A percentile compares a stretch with the other conserved stretches of the same genome.
These are phyloP conservation scores for Tragulus kanchil DNA, from an alignment of 2,113 vertebrate species.

Conservation along the genomic window DNA sequence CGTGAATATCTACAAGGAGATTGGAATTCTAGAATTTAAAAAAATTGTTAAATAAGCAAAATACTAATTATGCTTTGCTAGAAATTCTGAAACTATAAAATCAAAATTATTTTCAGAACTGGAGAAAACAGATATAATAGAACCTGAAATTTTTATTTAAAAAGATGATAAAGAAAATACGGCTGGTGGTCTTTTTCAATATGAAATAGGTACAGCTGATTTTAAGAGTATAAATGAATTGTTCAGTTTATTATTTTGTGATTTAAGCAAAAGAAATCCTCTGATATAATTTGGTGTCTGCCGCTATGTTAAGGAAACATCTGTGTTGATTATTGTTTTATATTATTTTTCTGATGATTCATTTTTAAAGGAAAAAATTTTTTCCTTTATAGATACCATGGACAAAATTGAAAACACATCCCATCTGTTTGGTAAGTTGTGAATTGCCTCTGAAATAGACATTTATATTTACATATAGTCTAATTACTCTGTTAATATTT, in stretches of 20 bases:
- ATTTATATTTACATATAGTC: neutral
- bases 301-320: neutral
- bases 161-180: slow-evolving; percentile 28
- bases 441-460: slow-evolving; percentile 49
- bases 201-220: neutral
- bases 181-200: neutral
- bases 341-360: slow-evolving; percentile 55
- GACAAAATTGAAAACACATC: slow-evolving; percentile 99
- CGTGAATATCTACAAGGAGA: slow-evolving; percentile 5
- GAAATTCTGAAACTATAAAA: slow-evolving; percentile 26
- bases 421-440: slow-evolving; percentile 95
- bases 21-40: slow-evolving; percentile 49
- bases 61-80: neutral
- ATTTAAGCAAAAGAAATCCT: slow-evolving; percentile 24
- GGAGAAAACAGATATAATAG: neutral
- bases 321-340: slow-evolving; percentile 37
- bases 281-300: slow-evolving; percentile 46
- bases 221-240: slow-evolving; percentile 42
- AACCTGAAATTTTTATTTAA: slow-evolving; percentile 39
- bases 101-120: slow-evolving; percentile 53
- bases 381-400: slow-evolving; percentile 94
- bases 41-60: slow-evolving; percentile 30
- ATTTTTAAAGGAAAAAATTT: slow-evolving; percentile 72
- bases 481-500: slow-evolving; percentile 20
- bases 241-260: slow-evolving; percentile 42